phyloP scores from a whole-genome alignment of 2,888 invertebrate species.

The Nemapogon koenigi region DNA sequence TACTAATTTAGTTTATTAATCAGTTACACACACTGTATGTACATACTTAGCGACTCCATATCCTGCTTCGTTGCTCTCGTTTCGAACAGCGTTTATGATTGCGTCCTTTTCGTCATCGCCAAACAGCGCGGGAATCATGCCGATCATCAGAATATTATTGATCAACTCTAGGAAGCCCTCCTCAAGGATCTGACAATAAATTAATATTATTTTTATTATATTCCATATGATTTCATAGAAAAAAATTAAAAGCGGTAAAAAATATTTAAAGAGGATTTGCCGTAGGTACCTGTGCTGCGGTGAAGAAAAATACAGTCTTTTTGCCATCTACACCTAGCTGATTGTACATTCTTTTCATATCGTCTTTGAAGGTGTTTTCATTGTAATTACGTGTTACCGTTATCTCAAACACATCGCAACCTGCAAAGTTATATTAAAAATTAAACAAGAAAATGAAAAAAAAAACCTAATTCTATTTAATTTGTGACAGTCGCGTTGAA shows the following conservation, averaged over 20 bases:
- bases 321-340: conserved; percentile 81
- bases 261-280: not conserved
- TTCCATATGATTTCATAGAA: conserved; percentile 1
- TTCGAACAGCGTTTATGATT: conserved; percentile 74
- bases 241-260: not conserved
- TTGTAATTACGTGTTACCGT: conserved; percentile 85
- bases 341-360: conserved; percentile 80
- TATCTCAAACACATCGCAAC: conserved; percentile 83
- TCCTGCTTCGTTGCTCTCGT: conserved; percentile 73
- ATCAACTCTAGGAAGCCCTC: conserved; percentile 89
- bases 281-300: conserved; percentile 76
- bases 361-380: conserved; percentile 83
- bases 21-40: too few relatives aligned
- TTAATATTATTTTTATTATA: too few relatives aligned
- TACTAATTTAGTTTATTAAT: too few relatives aligned
- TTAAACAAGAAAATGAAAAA: not conserved
- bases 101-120: conserved; percentile 88
- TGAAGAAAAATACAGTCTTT: conserved; percentile 82
- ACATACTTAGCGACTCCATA: conserved; percentile 73
- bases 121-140: conserved; percentile 86
- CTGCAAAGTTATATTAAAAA: conserved; percentile 27
- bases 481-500: too few relatives aligned
- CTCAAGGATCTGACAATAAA: conserved; percentile 68
- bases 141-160: conserved; percentile 90
- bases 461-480: not conserved